phyloP scores from a whole-genome alignment of 2,888 invertebrate species.

The Emmelina monodactyla region DNA sequence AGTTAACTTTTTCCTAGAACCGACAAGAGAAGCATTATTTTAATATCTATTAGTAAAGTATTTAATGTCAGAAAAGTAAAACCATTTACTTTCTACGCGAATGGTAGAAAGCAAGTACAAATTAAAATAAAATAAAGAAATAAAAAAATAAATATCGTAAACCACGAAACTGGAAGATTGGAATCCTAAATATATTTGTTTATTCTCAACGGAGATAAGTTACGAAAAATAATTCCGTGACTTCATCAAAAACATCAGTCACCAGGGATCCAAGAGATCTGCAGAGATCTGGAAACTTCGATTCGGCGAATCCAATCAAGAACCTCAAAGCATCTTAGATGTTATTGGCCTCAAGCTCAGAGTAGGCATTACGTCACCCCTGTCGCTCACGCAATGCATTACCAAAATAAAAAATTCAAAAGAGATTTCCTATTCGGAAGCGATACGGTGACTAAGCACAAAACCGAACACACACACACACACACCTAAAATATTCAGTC shows the following conservation, averaged over 20 bases:
- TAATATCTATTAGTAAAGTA: not conserved
- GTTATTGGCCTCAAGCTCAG: slow-evolving; percentile 43
- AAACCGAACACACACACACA: slow-evolving; percentile 43
- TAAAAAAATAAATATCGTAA: too few relatives aligned
- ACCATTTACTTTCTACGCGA: too few relatives aligned
- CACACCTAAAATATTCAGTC: too few relatives aligned
- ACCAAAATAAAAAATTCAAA: slow-evolving; percentile 57
- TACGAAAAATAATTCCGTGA: too few relatives aligned
- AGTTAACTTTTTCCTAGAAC: not conserved
- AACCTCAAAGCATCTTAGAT: slow-evolving; percentile 42
- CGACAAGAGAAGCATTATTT: not conserved
- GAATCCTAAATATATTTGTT: too few relatives aligned
- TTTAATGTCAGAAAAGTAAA: too few relatives aligned
- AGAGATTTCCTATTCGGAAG: slow-evolving; percentile 48
- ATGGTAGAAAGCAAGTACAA: too few relatives aligned
- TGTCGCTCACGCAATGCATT: slow-evolving; percentile 37
- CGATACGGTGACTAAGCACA: slow-evolving; percentile 53
- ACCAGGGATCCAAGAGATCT: too few relatives aligned
- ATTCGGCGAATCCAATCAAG: slow-evolving; percentile 52
- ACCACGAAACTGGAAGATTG: too few relatives aligned
- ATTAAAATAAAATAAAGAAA: too few relatives aligned
- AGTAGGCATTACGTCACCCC: slow-evolving; percentile 20
- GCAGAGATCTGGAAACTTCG: too few relatives aligned
- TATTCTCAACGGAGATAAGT: too few relatives aligned
- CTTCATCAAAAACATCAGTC: slow-evolving; percentile 2